Evolutionary conservation across 1,140 invertebrate genomes (phyloP).

Genomic region (Diorhabda elongata): DNA sequence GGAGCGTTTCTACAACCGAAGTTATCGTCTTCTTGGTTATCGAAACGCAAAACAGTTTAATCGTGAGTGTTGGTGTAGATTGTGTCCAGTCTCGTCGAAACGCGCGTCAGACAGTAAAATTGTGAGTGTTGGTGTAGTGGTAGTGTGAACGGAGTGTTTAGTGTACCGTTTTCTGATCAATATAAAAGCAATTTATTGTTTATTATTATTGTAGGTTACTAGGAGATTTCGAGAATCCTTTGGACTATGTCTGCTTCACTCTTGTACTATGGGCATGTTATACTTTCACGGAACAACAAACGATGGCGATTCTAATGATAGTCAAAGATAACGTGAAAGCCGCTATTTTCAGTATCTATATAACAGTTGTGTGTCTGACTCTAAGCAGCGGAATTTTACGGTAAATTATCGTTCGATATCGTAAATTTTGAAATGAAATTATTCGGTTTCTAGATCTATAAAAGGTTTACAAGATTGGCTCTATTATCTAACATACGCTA

Average conservation of each 20-base stretch:
- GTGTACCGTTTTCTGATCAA: too few relatives aligned
- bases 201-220: conserved; percentile 45
- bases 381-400: conserved; percentile 76
- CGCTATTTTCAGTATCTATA: conserved; percentile 69
- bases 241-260: conserved; percentile 58
- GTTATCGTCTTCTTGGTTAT: too few relatives aligned
- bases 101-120: too few relatives aligned
- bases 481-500: conserved; percentile 72
- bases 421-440: neutral
- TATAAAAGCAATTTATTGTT: too few relatives aligned
- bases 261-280: conserved; percentile 75
- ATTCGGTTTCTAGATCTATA: conserved; percentile 53
- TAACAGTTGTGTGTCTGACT: conserved; percentile 68
- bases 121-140: too few relatives aligned
- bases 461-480: conserved; percentile 74
- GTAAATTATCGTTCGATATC: conserved; percentile 40
- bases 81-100: too few relatives aligned
- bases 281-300: conserved; percentile 78
- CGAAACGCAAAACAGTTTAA: too few relatives aligned
- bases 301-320: conserved; percentile 75
- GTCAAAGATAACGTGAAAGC: conserved; percentile 73
- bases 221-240: conserved; percentile 48
- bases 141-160: too few relatives aligned
- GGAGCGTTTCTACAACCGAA: too few relatives aligned
- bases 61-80: too few relatives aligned